Percentiles rank a stretch among this genome's conserved stretches.
Conservation (phyloP, 64 coral and sea anemone species). For the Hydrozoanthus tunicans region DNA sequence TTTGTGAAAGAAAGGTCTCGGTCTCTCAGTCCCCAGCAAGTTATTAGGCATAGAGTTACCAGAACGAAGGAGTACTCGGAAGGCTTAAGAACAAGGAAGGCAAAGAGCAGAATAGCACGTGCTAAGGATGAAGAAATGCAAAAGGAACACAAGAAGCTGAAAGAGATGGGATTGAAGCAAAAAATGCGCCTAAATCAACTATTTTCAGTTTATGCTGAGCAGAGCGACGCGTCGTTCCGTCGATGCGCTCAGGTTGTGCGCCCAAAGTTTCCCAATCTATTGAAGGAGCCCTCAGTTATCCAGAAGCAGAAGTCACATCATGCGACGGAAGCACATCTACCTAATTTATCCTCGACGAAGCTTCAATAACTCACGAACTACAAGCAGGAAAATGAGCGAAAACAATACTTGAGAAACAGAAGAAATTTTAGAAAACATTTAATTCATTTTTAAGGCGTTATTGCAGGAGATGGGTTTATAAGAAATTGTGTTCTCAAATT, state of each 20-base stretch:
- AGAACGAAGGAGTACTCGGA: conserved; percentile 76
- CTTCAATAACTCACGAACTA: conserved; percentile 12
- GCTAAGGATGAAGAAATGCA: conserved; percentile 31
- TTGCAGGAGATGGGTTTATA: not conserved
- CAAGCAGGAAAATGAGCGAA: conserved; percentile 1
- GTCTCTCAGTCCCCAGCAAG: conserved; percentile 61
- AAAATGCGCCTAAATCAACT: conserved; percentile 76
- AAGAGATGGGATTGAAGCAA: conserved; percentile 67
- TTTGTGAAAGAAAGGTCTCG: conserved; percentile 15
- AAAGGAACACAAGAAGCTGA: conserved; percentile 50
- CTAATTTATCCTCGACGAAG: conserved; percentile 25
- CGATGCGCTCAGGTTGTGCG: conserved; percentile 56
- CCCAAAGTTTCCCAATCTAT: conserved; percentile 82
- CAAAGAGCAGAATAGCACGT: conserved; percentile 48
- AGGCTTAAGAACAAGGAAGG: conserved; percentile 58
- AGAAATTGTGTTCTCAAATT: not conserved
- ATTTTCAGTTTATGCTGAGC: conserved; percentile 81
- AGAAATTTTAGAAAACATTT: not conserved
- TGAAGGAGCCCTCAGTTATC: conserved; percentile 54
- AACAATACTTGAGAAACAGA: not conserved
- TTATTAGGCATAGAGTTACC: conserved; percentile 19
- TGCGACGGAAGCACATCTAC: not conserved
- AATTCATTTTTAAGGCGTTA: not conserved
- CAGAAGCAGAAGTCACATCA: conserved; percentile 41
- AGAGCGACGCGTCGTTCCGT: conserved; percentile 74